Percentiles rank a stretch among this genome's conserved stretches.
These are phyloP conservation scores for Promerops cafer DNA, from an alignment of 2,113 vertebrate genomes.

Conservation along the genomic window DNA sequence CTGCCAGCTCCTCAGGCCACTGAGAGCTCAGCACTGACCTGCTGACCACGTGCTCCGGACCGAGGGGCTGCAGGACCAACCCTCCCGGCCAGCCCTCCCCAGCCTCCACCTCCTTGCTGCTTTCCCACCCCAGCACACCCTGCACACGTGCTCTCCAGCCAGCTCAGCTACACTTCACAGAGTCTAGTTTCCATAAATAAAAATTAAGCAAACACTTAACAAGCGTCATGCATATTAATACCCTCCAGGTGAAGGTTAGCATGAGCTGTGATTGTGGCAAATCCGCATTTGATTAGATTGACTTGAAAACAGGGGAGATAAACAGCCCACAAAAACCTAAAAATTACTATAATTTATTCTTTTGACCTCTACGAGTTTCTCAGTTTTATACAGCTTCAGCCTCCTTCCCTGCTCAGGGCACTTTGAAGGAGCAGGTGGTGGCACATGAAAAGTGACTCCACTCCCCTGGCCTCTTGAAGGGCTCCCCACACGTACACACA, in stretches of 20 bases:
- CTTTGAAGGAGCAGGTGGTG: not conserved
- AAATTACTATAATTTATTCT: conserved; percentile 29
- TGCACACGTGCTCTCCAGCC: not conserved
- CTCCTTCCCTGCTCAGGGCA: not conserved
- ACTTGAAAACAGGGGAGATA: conserved; percentile 28
- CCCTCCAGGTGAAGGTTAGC: conserved; percentile 66
- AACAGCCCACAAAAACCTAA: conserved; percentile 10
- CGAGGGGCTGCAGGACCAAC: not conserved
- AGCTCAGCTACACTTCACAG: conserved; percentile 4
- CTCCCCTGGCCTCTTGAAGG: not conserved
- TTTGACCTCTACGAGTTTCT: conserved; percentile 35
- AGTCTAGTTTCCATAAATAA: conserved; percentile 65
- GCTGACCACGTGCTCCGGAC: rapidly evolving
- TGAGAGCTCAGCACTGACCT: not conserved
- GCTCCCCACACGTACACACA: rapidly evolving
- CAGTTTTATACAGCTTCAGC: not conserved
- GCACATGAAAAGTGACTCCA: rapidly evolving
- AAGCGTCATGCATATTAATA: conserved; percentile 67
- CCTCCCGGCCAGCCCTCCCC: not conserved
- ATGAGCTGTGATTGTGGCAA: conserved; percentile 53
- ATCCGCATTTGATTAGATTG: conserved; percentile 51
- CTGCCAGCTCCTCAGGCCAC: not conserved
- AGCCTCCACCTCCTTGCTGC: not conserved
- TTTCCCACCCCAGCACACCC: not conserved
- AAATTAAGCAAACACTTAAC: conserved; percentile 65